phyloP scores from a whole-genome alignment of 1,140 invertebrate genomes.

The Neotoxoptera formosana region DNA sequence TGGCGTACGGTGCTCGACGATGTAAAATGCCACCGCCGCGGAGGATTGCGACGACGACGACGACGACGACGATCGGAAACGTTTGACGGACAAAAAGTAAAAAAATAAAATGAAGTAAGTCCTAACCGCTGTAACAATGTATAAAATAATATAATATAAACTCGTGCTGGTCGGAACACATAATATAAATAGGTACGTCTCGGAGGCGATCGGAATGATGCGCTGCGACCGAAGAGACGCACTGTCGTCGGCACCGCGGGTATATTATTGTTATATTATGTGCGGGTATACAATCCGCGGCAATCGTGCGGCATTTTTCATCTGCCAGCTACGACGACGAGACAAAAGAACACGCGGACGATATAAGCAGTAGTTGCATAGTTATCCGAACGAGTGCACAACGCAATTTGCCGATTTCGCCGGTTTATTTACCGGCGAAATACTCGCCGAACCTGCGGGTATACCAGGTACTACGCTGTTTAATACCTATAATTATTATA shows the following conservation, averaged over 20 bases:
- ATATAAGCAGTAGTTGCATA: too few species aligned
- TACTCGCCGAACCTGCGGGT: not conserved
- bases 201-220: not conserved
- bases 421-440: not conserved
- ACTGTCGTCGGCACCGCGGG: too few species aligned
- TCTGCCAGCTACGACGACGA: not conserved
- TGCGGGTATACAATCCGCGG: not conserved
- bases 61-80: not conserved
- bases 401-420: not conserved
- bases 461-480: too few species aligned
- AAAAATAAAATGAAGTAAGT: not conserved
- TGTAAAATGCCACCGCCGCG: not conserved
- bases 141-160: not conserved
- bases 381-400: not conserved
- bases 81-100: not conserved
- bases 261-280: not conserved
- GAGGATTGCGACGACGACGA: not conserved
- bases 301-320: not conserved
- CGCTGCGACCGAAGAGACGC: not conserved
- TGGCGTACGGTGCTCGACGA: not conserved
- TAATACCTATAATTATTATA: too few species aligned
- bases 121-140: not conserved
- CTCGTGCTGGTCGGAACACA: not conserved
- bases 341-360: not conserved
- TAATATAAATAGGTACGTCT: not conserved